Evolutionary conservation across 35 echinoderm and acorn worm species (phyloP).

Genomic region (Stichopus chloronotus): DNA sequence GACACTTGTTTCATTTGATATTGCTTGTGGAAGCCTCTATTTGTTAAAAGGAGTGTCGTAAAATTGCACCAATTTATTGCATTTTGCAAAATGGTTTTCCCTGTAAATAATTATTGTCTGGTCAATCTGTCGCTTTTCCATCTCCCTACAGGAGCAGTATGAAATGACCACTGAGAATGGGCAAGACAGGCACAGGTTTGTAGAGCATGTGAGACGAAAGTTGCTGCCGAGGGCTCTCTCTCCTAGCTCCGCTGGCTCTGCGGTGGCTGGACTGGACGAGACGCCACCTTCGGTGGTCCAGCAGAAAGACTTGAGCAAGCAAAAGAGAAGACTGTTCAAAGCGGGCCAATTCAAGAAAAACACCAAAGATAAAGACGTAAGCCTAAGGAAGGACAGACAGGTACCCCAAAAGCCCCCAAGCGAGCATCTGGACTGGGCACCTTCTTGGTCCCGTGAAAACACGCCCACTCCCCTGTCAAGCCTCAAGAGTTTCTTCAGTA

Average conservation of each 20-base stretch:
- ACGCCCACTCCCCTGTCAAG: slow-evolving; percentile 24
- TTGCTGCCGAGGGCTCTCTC: not conserved
- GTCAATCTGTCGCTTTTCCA: too few relatives aligned
- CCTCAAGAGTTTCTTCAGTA: slow-evolving; percentile 6
- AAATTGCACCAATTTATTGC: too few relatives aligned
- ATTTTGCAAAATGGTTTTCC: too few relatives aligned
- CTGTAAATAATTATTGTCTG: too few relatives aligned
- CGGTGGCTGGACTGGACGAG: not conserved
- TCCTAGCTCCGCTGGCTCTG: not conserved
- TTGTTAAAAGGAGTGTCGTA: too few relatives aligned
- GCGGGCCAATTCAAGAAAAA: not conserved
- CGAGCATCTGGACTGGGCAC: not conserved
- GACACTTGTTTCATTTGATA: too few relatives aligned
- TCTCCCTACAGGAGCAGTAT: not conserved
- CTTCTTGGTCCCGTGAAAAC: not conserved
- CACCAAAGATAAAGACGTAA: not conserved
- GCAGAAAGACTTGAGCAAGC: slow-evolving; percentile 31
- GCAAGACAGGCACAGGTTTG: not conserved
- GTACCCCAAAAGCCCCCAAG: not conserved
- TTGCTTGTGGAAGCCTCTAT: too few relatives aligned
- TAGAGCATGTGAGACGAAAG: not conserved
- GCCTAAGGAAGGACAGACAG: not conserved
- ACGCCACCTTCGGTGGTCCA: not conserved
- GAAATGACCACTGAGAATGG: not conserved
- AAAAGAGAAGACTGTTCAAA: slow-evolving; percentile 31